Evolutionary conservation across 2,888 invertebrate species (phyloP).

Genomic region (Thera obeliscata): DNA sequence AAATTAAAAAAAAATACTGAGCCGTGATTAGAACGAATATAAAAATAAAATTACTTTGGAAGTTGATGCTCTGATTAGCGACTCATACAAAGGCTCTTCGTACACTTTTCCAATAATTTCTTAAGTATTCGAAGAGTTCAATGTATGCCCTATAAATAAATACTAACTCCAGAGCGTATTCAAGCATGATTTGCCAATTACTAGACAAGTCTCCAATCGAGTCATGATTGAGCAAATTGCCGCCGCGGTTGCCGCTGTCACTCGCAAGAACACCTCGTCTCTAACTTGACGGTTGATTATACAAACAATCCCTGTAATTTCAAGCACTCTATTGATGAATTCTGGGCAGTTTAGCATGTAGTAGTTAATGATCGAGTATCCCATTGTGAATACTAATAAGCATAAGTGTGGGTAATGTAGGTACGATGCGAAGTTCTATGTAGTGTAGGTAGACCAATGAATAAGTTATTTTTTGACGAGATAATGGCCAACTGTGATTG

Average conservation of each 20-base stretch:
- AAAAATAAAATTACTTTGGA: too few species aligned
- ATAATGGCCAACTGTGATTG: too few species aligned
- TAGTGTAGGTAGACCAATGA: background rate
- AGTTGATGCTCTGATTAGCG: too few species aligned
- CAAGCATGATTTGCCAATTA: constrained; percentile 17
- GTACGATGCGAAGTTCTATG: background rate
- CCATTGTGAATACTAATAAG: constrained; percentile 1
- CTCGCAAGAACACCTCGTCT: constrained; percentile 51
- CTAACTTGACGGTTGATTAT: constrained; percentile 63
- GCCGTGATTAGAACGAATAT: background rate
- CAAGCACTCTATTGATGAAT: constrained; percentile 52
- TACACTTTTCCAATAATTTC: too few species aligned
- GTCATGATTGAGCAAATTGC: constrained; percentile 41
- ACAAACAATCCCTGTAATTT: constrained; percentile 66
- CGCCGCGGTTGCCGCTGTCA: constrained; percentile 42
- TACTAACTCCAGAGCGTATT: constrained; percentile 9
- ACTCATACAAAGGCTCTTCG: too few species aligned
- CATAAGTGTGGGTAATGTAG: background rate
- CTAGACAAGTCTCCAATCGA: constrained; percentile 24
- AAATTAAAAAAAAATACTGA: constrained; percentile 13
- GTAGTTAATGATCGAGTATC: constrained; percentile 2
- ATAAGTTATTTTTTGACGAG: too few species aligned
- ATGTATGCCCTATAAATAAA: background rate
- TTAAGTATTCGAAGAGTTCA: too few species aligned
- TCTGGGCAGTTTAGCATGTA: constrained; percentile 2